These are phyloP conservation scores for Paratilapia polleni DNA, from an alignment of 2,113 vertebrate genomes.

Conservation along the genomic window DNA sequence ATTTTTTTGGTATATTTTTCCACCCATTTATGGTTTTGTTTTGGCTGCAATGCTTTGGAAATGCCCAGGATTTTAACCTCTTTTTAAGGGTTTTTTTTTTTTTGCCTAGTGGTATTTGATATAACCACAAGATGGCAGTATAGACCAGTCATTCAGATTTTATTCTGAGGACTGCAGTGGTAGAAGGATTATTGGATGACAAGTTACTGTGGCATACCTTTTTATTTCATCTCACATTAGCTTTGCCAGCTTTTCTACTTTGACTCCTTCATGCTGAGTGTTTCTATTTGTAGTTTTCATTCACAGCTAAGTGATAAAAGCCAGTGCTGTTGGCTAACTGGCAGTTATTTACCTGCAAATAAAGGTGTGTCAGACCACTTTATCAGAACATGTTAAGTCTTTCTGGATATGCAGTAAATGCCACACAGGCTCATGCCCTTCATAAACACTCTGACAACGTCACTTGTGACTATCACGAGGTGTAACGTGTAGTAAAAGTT, in stretches of 20 bases:
- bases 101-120: rapidly evolving
- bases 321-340: neutral
- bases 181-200: neutral
- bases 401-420: neutral
- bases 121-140: slow-evolving; percentile 71
- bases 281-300: slow-evolving; percentile 11
- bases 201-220: neutral
- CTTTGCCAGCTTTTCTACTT: slow-evolving; percentile 12
- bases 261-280: neutral
- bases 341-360: slow-evolving; percentile 32
- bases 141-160: neutral
- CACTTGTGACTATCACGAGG: neutral
- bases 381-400: neutral
- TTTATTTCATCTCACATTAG: neutral
- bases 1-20: too few species aligned
- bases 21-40: neutral
- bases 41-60: neutral
- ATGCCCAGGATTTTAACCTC: rapidly evolving
- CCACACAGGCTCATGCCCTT: neutral
- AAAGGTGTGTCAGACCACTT: neutral
- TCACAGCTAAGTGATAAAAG: neutral
- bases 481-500: neutral
- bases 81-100: neutral
- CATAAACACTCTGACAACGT: neutral
- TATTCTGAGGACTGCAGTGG: neutral